Percentiles rank a stretch among this genome's conserved stretches.
phyloP scores from a whole-genome alignment of 2,888 invertebrate genomes.

The Pycnomerus fuliginosus region DNA sequence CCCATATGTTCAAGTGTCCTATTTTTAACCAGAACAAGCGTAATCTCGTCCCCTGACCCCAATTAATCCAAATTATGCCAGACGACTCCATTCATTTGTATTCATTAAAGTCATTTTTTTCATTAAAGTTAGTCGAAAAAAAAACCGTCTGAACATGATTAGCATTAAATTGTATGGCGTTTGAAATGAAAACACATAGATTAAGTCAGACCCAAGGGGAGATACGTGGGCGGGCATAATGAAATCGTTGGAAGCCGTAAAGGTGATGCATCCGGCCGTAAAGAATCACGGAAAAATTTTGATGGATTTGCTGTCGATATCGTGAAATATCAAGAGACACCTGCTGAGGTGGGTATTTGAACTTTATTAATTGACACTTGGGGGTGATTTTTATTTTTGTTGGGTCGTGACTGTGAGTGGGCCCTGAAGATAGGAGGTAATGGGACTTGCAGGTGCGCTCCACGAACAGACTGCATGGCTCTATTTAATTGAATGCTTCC shows the following conservation, averaged over 20 bases:
- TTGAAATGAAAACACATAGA: conserved; percentile 5
- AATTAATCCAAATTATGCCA: too few species aligned
- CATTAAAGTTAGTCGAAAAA: too few species aligned
- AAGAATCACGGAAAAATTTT: not conserved
- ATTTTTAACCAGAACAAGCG: too few species aligned
- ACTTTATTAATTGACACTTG: conserved; percentile 8
- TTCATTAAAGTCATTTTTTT: too few species aligned
- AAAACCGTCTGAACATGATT: too few species aligned
- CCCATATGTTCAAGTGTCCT: too few species aligned
- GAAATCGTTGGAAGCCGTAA: conserved; percentile 5
- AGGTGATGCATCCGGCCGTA: conserved; percentile 2
- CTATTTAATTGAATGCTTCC: too few species aligned
- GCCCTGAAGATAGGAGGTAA: too few species aligned
- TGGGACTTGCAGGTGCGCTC: too few species aligned
- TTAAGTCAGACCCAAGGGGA: conserved; percentile 12
- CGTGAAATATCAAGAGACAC: conserved; percentile 27
- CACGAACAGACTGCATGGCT: too few species aligned
- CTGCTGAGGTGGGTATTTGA: conserved; percentile 20
- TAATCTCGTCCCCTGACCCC: too few species aligned
- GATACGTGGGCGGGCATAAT: conserved; percentile 14
- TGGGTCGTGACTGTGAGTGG: conserved; percentile 3
- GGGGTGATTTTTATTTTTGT: conserved; percentile 6
- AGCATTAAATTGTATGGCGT: conserved; percentile 5
- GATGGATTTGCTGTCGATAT: conserved; percentile 3
- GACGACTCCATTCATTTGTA: too few species aligned